Conservation (phyloP, 1,140 invertebrate genomes). For the Trichonephila clavata region DNA sequence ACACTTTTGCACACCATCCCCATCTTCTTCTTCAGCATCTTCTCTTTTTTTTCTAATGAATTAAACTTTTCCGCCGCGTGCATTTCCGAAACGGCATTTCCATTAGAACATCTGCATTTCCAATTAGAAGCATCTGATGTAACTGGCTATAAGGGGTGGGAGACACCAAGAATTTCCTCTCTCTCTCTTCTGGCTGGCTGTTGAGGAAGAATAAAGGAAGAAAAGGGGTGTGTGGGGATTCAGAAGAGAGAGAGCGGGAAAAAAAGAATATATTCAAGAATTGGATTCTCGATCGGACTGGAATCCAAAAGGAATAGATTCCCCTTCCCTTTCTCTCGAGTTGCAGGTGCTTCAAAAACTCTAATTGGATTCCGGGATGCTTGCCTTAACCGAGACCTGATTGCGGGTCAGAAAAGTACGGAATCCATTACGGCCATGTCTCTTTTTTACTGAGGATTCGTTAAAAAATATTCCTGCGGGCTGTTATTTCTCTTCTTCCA, state of each 20-base stretch:
- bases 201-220: background rate
- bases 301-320: constrained; percentile 72
- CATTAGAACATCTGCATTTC: constrained; percentile 76
- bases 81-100: constrained; percentile 57
- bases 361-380: constrained; percentile 68
- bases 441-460: constrained; percentile 4
- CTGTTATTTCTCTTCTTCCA: constrained; percentile 43
- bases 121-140: constrained; percentile 66
- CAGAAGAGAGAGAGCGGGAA: background rate
- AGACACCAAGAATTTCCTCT: background rate
- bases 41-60: constrained; percentile 71
- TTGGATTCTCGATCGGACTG: constrained; percentile 70
- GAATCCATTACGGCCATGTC: constrained; percentile 71
- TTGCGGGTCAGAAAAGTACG: constrained; percentile 59
- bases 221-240: background rate
- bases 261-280: constrained; percentile 68
- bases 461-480: constrained; percentile 62
- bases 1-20: constrained; percentile 53
- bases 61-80: constrained; percentile 69
- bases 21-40: background rate
- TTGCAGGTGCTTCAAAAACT: constrained; percentile 74
- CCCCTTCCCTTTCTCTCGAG: constrained; percentile 34
- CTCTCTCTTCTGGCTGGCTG: background rate
- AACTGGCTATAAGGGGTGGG: background rate
- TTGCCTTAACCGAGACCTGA: constrained; percentile 53